Conservation (phyloP, 2,888 invertebrate species). For the Nomada goodeniana region DNA sequence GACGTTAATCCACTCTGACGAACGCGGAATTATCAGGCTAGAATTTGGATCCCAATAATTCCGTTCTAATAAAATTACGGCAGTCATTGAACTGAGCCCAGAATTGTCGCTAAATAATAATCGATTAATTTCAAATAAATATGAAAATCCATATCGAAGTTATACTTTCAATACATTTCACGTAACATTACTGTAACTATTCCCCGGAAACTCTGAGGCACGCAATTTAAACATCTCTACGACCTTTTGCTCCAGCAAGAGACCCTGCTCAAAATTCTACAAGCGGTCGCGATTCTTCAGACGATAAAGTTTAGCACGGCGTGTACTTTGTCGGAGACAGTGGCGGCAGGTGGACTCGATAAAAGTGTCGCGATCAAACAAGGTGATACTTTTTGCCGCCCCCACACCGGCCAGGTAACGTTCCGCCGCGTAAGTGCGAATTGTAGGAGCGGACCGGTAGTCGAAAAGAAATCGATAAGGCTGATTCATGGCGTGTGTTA, state of each 20-base stretch:
- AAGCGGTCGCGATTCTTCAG: slow-evolving; percentile 8
- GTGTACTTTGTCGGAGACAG: slow-evolving; percentile 21
- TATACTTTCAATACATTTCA: too few species aligned
- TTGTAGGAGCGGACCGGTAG: slow-evolving; percentile 39
- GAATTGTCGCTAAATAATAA: too few species aligned
- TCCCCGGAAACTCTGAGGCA: too few species aligned
- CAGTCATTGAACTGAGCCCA: too few species aligned
- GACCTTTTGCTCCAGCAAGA: not conserved
- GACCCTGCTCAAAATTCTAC: slow-evolving; percentile 61
- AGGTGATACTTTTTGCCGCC: slow-evolving; percentile 35
- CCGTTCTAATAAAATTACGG: too few species aligned
- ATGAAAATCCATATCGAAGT: too few species aligned
- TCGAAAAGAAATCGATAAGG: slow-evolving; percentile 52
- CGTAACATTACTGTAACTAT: too few species aligned
- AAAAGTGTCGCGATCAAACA: slow-evolving; percentile 30
- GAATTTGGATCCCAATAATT: too few species aligned
- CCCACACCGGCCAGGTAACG: not conserved
- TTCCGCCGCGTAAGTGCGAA: slow-evolving; percentile 50
- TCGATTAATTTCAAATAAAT: too few species aligned
- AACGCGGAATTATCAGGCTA: too few species aligned
- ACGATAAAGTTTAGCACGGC: slow-evolving; percentile 13
- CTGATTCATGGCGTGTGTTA: slow-evolving; percentile 45
- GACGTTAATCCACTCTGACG: too few species aligned
- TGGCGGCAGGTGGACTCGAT: slow-evolving; percentile 36
- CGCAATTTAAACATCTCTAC: too few species aligned